Base-by-base conservation (phyloP, 2,113 vertebrate genomes). In the Bos javanicus region DNA sequence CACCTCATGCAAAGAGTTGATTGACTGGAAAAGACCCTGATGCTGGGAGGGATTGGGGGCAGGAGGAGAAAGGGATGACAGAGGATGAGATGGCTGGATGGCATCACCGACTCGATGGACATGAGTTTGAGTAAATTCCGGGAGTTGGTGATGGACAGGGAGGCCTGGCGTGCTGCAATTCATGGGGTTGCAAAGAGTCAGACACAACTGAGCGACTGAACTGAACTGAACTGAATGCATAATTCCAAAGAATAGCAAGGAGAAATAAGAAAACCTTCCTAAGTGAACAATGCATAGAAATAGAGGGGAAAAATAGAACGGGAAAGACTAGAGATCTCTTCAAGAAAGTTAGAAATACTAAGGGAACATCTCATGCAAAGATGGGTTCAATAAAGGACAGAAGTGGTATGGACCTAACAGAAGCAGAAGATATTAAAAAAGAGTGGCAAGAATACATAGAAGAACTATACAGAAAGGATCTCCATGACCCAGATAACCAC, bases 121-220 rank as follows among this genome's bases (percentile, higher is more conserved):
- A 13, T 60, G 26, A 60, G 11, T 28, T 28, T 28, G 57, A 28
- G 57, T 60, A 10, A 57, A 28, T 1, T 60, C 11, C 0, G 1
- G 26, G 25, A 60, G 57, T 28, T 60, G 57, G 57, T 60, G 57
- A 60, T 60, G 57, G 57, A 60, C 57, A 60, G 57, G 26, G 57
- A 28, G 57, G 57, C 25, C 57, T 60, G 57, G 25, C 0, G 11
- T 60, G 26, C 57, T 60, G 26, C 2, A 0, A 28, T 60, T 28
- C 25, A 13, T 28, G 25, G 57, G 57, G 57, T 1, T 5, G 5
- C 57, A 60, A 60, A 13, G 57, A 60, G 2, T 60, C 0, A 1
- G 57, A 60, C 57, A 60, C 5, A 1, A 28, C 11, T 60, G 26
- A 60, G 5, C 2, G 26, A 28, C 25, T 60, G 56, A 57, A 23